These are phyloP conservation scores for Nephrocerus scutellatus DNA, from an alignment of 2,888 invertebrate species.

Conservation along the genomic window DNA sequence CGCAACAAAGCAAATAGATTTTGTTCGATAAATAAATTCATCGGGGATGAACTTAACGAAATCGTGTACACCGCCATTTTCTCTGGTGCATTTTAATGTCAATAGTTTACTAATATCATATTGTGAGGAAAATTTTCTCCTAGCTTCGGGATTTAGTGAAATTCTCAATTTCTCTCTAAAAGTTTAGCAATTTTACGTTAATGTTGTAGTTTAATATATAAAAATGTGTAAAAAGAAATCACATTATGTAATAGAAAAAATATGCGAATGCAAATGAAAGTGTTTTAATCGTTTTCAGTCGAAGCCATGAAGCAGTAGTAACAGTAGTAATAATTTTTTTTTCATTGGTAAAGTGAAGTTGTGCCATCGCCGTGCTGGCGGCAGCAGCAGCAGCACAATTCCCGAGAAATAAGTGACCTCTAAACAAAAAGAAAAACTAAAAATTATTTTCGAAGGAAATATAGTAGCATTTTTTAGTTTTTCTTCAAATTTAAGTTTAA, in stretches of 20 bases:
- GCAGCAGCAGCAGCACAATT: no score
- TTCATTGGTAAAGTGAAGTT: no score
- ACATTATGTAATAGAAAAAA: slow-evolving; percentile 31
- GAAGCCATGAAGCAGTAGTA: slow-evolving; percentile 17
- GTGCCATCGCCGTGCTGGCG: no score
- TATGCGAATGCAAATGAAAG: slow-evolving; percentile 20
- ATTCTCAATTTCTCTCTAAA: slow-evolving; percentile 17
- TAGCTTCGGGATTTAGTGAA: slow-evolving; percentile 20
- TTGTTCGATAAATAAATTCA: slow-evolving; percentile 22
- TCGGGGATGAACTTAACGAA: slow-evolving; percentile 22
- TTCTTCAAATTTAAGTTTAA: no score
- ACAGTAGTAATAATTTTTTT: slow-evolving; percentile 16
- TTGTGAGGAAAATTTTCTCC: slow-evolving; percentile 21
- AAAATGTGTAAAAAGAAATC: slow-evolving; percentile 24
- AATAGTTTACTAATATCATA: slow-evolving; percentile 30
- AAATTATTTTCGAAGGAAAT: no score
- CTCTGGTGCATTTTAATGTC: slow-evolving; percentile 35
- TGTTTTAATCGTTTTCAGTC: no score
- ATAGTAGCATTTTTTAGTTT: no score
- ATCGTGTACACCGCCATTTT: slow-evolving; percentile 35
- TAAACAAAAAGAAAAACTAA: no score
- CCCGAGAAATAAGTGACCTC: no score
- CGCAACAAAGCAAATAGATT: slow-evolving; percentile 20
- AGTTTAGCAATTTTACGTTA: slow-evolving; percentile 19
- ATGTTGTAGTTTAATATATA: slow-evolving; percentile 19